Evolutionary conservation across 2,888 invertebrate species (phyloP), one percentile per base, ranked within the genome.

Genomic region (Caenorhabditis macrosperma): DNA sequence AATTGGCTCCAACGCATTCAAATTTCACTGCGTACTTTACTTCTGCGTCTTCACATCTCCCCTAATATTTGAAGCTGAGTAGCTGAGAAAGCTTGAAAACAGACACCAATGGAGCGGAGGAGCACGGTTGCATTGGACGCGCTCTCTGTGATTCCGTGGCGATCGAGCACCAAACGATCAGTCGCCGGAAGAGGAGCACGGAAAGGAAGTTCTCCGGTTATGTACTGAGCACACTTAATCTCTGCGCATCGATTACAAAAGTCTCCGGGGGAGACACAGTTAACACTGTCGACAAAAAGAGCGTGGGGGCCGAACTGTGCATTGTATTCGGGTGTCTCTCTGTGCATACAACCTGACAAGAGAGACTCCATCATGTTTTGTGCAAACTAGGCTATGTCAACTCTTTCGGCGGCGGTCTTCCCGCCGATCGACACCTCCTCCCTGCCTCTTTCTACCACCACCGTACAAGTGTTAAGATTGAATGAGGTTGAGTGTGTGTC

Each of bases 311-410:
- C n/a, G n/a, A n/a, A n/a, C n/a, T n/a, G 24, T 30, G 52, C 41
- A 71, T 72, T 72, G 71, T 72, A 72, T 72, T 72, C 63, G 35
- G 22, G 35, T 38, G 54, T 15, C 28, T 17, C 17, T 59, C 33
- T 68, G 30, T 60, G 52, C 60, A 69, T 59, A 71, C 63, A 61
- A 38, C 44, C 63, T 41, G 63, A 72, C 61, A 59, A 69, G 35
- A 54, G 28, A 66, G 71, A 71, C 33, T 68, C 68, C 54, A 71
- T 71, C 71, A 71, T 71, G 71, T 71, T 71, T 71, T 72, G 72
- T 72, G 72, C 72, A 72, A 72, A 72, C 72, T 72, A 72, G 63
- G 63, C 72, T 72, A 72, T 72, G 72, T 72, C 72, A 72, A 72
- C 57, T 35, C 26, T 30, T 28, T 52, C 48, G 30, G 15, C 30